phyloP scores from a whole-genome alignment of 2,888 invertebrate species.

The Drosophila nr. perissopoda region DNA sequence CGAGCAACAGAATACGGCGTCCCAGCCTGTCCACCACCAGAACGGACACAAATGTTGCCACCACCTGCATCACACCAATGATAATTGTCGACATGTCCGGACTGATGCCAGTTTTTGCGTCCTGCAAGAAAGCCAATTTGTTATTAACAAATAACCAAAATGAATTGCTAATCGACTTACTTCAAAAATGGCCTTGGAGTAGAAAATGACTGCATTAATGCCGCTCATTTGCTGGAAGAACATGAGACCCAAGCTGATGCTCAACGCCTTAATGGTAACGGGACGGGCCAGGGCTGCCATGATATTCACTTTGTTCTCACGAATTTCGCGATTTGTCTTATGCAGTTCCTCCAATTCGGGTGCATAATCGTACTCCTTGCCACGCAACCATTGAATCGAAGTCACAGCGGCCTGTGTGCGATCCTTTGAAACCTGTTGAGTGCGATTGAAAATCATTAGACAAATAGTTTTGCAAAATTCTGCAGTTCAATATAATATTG shows the following conservation, averaged over 20 bases:
- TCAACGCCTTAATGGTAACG: conserved; percentile 87
- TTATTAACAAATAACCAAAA: background rate
- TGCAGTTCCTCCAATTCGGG: conserved; percentile 88
- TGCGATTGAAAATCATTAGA: background rate
- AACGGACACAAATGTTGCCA: conserved; percentile 89
- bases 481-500: background rate
- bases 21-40: conserved; percentile 93
- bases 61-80: conserved; percentile 93
- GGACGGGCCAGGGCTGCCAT: conserved; percentile 87
- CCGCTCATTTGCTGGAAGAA: conserved; percentile 95
- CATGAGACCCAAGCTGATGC: conserved; percentile 92
- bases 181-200: conserved; percentile 90
- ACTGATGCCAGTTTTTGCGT: conserved; percentile 85
- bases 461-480: background rate
- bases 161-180: conserved; percentile 85
- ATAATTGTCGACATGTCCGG: conserved; percentile 89
- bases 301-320: conserved; percentile 87
- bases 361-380: conserved; percentile 88
- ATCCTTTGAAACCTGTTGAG: conserved; percentile 85
- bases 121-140: conserved; percentile 49
- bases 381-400: conserved; percentile 91
- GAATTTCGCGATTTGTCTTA: conserved; percentile 86
- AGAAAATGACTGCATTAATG: conserved; percentile 93
- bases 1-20: conserved; percentile 90
- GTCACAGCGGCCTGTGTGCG: conserved; percentile 88